phyloP scores from a whole-genome alignment of 2,113 vertebrate genomes.

The Ranitomeya imitator region DNA sequence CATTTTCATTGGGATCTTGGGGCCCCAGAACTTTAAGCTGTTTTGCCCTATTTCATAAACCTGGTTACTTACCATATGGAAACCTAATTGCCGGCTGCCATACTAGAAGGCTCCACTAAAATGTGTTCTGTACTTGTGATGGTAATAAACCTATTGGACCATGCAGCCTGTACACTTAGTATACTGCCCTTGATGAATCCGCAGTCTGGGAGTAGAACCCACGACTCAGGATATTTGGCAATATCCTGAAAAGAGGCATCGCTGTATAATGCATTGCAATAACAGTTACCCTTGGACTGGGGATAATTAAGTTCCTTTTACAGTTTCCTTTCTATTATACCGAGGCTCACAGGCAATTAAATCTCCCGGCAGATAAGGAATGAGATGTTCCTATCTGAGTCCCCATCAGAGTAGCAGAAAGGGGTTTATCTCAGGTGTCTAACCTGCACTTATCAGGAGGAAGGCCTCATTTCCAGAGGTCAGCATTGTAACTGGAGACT shows the following conservation, averaged over 20 bases:
- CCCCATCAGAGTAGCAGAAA: slow-evolving; percentile 48
- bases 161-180: background rate
- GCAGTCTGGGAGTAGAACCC: background rate
- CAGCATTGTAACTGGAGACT: slow-evolving; percentile 59
- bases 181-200: background rate
- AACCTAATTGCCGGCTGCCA: background rate
- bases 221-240: slow-evolving; percentile 10
- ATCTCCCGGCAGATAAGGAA: slow-evolving; percentile 56
- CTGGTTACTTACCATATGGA: background rate
- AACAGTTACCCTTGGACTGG: slow-evolving; percentile 28
- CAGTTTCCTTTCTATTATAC: slow-evolving; percentile 58
- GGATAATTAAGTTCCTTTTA: slow-evolving; percentile 55
- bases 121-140: background rate
- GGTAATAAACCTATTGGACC: slow-evolving; percentile 3
- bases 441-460: slow-evolving; percentile 65
- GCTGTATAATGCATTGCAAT: slow-evolving; percentile 36
- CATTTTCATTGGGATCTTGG: background rate
- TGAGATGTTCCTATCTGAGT: slow-evolving; percentile 58
- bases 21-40: background rate
- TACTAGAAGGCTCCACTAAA: background rate
- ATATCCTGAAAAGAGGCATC: slow-evolving; percentile 22
- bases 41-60: background rate
- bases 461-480: slow-evolving; percentile 64
- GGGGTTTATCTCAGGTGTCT: slow-evolving; percentile 65
- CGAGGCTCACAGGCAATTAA: slow-evolving; percentile 61